Evolutionary conservation across 2,113 vertebrate species (phyloP), one percentile per base, ranked within the genome.

Genomic region (Apaloderma vittatum): DNA sequence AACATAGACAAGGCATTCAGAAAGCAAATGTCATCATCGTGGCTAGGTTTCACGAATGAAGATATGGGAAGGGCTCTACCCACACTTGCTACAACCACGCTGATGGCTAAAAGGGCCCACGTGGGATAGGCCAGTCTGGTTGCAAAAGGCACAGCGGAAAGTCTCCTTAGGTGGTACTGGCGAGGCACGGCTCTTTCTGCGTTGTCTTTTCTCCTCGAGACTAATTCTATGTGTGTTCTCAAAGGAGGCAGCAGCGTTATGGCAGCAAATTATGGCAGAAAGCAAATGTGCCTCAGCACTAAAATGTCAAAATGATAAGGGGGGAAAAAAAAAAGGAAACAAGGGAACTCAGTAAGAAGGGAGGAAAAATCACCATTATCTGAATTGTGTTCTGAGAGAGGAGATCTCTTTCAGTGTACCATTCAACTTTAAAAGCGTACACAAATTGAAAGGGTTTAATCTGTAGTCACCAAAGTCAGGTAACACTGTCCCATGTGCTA

Each of bases 321-420:
- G 43, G 45, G 61, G 68, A 3, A 23, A 26, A 55, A 65, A n/a
- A 8, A 61, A 90, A 81, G 15, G 54, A 22, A 20, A 45, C 40
- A 18, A 61, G 66, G 59, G 7, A 77, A 67, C 6, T 27, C 36
- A 40, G 26, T 32, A 74, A 48, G 75, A 84, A 45, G 6, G 6
- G 5, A 6, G 5, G 7, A 0, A 3, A 8, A 27, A 40, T 27
- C 24, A 18, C 2, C 26, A 61, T 48, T 68, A 43, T 77, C 70
- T 62, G 13, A 3, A 18, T n/a, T 85, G 11, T 8, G 1, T 70
- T 81, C 81, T 73, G 51, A 74, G n/a, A 92, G 7, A 57, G 15
- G 3, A 43, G 4, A 40, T 66, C 9, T 70, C 54, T 66, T 71
- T 12, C 43, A 62, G 24, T 66, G 73, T 63, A 73, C 54, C 11